Evolutionary conservation across 2,888 invertebrate genomes (phyloP).

Genomic region (Mactromeris polynyma): DNA sequence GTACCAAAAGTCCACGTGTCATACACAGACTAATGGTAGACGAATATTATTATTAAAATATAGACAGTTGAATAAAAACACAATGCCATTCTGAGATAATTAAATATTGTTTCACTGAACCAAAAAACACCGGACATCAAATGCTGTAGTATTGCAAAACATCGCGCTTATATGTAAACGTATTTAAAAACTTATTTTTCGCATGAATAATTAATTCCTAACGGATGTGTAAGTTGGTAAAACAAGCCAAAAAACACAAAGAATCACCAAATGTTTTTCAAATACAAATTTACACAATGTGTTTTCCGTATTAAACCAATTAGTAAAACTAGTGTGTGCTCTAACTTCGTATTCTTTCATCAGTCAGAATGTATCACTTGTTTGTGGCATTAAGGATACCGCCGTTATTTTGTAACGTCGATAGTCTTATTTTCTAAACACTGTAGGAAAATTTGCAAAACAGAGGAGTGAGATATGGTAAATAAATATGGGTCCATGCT

Average conservation of each 20-base stretch:
- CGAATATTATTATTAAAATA: too few relatives aligned
- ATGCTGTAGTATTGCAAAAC: too few relatives aligned
- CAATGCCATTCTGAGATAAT: too few relatives aligned
- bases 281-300: conserved; percentile 16
- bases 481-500: conserved; percentile 56
- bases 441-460: conserved; percentile 66
- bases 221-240: neutral
- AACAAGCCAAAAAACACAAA: conserved; percentile 11
- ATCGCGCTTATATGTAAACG: too few relatives aligned
- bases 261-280: neutral
- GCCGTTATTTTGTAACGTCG: conserved; percentile 68
- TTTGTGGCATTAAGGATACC: conserved; percentile 19
- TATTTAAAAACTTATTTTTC: neutral
- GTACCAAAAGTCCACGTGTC: too few relatives aligned
- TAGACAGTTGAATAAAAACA: too few relatives aligned
- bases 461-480: conserved; percentile 47
- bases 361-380: conserved; percentile 33
- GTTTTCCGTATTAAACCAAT: conserved; percentile 36
- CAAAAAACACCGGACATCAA: too few relatives aligned
- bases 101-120: too few relatives aligned
- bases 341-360: conserved; percentile 38
- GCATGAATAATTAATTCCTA: neutral
- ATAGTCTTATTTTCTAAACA: conserved; percentile 65
- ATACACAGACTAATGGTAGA: too few relatives aligned
- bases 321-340: conserved; percentile 22